Evolutionary conservation across 2,888 invertebrate species (phyloP), one percentile per base, ranked within the genome.

Genomic region (Pilophorus perplexus): DNA sequence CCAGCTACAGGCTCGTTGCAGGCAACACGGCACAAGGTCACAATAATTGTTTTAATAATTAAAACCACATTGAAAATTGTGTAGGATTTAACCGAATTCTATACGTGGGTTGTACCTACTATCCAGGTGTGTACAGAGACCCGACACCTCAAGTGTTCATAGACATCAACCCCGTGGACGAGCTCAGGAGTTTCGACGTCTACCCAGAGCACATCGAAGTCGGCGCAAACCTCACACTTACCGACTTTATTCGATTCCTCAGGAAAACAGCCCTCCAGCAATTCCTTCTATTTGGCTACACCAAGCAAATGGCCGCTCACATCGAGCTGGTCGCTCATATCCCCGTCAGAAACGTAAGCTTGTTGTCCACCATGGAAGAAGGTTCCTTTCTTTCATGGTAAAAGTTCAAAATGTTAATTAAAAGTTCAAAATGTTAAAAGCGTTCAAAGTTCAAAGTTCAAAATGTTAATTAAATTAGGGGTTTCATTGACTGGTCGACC

Each of bases 21-120:
- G 90, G 90, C 28, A 89, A 89, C 74, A 89, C 89, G 1, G 88
- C 86, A 4, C 83, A 83, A 77, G 90, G 90, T 87, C 76, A 74
- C 42, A 16, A 25, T 40, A 12, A 40, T 40, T 12, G 33, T 6
- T 40, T 27, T 44, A n/a, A n/a, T n/a, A n/a, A n/a, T n/a, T n/a
- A n/a, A n/a, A 5, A 37, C 37, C 8, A 8, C 8, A n/a, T 37
- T 12, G 8, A 8, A n/a, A 37, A 37, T 37, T 27, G 40, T 46
- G 2, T 46, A n/a, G 2, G 38, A 25, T 16, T 59, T 52, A 14
- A 22, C 23, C 20, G 8, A 20, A 6, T 4, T 54, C 12, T 28
- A 25, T 54, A 20, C 6, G n/a, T 54, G 10, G 16, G 52, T 52
- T n/a, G n/a, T n/a, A n/a, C n/a, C n/a, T n/a, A n/a, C n/a, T n/a